Evolutionary conservation across 1,140 invertebrate genomes (phyloP).

Genomic region (Telenomus remus): DNA sequence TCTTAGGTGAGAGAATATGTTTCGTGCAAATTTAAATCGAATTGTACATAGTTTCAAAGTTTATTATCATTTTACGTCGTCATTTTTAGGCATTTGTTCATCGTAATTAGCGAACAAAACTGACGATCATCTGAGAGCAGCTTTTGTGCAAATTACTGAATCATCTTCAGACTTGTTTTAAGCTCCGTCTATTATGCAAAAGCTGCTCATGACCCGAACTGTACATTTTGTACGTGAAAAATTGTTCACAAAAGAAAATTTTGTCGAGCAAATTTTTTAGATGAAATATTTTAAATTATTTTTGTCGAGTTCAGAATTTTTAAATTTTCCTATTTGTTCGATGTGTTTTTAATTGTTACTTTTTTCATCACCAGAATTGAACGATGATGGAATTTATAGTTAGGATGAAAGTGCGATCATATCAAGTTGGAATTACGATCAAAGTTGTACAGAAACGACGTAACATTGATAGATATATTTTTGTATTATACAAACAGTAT

Average conservation of each 20-base stretch:
- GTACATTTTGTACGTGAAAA: constrained; percentile 23
- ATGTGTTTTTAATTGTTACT: too few species aligned
- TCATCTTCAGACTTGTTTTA: constrained; percentile 21
- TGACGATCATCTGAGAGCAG: constrained; percentile 30
- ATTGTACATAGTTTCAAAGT: too few species aligned
- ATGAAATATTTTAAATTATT: too few species aligned
- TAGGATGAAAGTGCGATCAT: not conserved
- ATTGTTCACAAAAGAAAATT: not conserved
- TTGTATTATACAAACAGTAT: constrained; percentile 5
- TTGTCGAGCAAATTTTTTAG: too few species aligned
- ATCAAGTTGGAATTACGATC: not conserved
- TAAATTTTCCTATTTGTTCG: too few species aligned
- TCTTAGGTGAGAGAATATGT: not conserved
- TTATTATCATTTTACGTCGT: too few species aligned
- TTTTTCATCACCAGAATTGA: constrained; percentile 10
- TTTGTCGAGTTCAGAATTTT: too few species aligned
- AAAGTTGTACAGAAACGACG: not conserved
- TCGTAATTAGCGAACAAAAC: constrained; percentile 15
- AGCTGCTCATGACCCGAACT: constrained; percentile 3
- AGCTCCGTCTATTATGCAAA: constrained; percentile 23
- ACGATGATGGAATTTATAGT: constrained; percentile 3
- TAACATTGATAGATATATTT: constrained; percentile 12
- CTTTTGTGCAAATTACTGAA: constrained; percentile 25
- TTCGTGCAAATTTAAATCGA: not conserved
- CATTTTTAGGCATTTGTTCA: too few species aligned